Evolutionary conservation across 2,888 invertebrate species (phyloP), one percentile per base, ranked within the genome.

Genomic region (Augiades crinisus): DNA sequence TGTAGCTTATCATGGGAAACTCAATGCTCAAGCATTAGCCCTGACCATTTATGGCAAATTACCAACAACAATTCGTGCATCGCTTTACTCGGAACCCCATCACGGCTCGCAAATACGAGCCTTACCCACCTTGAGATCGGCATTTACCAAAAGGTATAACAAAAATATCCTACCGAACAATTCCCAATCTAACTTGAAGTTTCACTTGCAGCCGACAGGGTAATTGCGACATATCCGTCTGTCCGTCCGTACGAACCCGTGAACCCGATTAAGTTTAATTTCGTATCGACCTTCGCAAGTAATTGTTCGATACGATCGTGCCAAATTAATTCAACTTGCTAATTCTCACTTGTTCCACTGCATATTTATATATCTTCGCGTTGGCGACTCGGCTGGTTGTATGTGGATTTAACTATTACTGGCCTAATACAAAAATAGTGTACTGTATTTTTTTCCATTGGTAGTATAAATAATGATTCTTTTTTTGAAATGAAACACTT

Each of bases 211-310:
- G 64, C 61, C 54, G 85, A 85, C 85, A 83, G 75, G 57, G 74
- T 84, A 83, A 85, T 85, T 84, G 76, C 76, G 64, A 64, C 56
- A 68, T 70, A 80, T 83, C 81, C 84, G 81, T 64, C 71, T 41
- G 79, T 72, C 69, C 55, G 79, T 72, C 70, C 56, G 61, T 58
- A 19, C 38, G 50, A 37, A 57, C 58, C 58, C 61, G 55, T 57
- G 69, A 65, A 68, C 64, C 59, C 64, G 65, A 68, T 64, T 67
- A 62, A 57, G 55, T 56, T 65, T 61, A 63, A 66, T 65, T 64
- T 59, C 55, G 59, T n/a, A 55, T 60, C 70, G 73, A 73, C 73
- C 72, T 74, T 70, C 67, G 64, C 57, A 61, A 61, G 77, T 77
- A 78, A 80, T 80, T 75, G 74, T 72, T 55, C 62, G 62, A 67